These are phyloP conservation scores for Hafferia zeledoni DNA, from an alignment of 2,797 vertebrate species.

Conservation along the genomic window DNA sequence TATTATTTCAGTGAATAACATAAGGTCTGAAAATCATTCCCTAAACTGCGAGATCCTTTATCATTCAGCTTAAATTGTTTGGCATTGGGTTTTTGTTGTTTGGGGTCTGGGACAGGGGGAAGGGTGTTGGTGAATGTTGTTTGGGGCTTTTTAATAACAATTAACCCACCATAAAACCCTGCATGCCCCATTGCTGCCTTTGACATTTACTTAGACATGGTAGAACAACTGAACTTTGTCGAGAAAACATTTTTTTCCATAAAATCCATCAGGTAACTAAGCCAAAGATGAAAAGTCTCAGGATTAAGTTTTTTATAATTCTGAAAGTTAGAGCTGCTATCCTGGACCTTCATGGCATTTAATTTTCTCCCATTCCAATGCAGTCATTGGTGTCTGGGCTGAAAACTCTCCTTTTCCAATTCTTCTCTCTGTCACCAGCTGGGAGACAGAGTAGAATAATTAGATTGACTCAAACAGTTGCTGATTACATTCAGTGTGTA, in stretches of 20 bases:
- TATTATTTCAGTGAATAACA: not conserved
- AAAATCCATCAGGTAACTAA: conserved; percentile 52
- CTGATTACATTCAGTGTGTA: conserved; percentile 54
- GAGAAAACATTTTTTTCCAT: not conserved
- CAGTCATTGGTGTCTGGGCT: not conserved
- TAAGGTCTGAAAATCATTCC: not conserved
- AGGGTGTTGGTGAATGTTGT: not conserved
- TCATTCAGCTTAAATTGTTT: not conserved
- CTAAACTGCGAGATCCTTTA: not conserved
- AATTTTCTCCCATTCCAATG: conserved; percentile 60
- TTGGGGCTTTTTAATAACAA: not conserved
- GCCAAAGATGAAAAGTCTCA: conserved; percentile 35
- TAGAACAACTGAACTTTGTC: conserved; percentile 12
- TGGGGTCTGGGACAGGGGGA: no score
- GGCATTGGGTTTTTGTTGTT: not conserved
- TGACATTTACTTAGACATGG: conserved; percentile 39
- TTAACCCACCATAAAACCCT: not conserved
- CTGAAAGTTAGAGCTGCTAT: conserved; percentile 57
- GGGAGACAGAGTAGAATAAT: conserved; percentile 48
- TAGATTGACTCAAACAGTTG: conserved; percentile 51
- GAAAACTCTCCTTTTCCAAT: conserved; percentile 41
- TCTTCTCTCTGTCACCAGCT: conserved; percentile 33
- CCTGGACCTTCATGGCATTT: conserved; percentile 40
- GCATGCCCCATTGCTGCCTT: not conserved
- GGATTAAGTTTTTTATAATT: conserved; percentile 2